phyloP scores from a whole-genome alignment of 1,140 invertebrate species.

The Trichonephila clavata region DNA sequence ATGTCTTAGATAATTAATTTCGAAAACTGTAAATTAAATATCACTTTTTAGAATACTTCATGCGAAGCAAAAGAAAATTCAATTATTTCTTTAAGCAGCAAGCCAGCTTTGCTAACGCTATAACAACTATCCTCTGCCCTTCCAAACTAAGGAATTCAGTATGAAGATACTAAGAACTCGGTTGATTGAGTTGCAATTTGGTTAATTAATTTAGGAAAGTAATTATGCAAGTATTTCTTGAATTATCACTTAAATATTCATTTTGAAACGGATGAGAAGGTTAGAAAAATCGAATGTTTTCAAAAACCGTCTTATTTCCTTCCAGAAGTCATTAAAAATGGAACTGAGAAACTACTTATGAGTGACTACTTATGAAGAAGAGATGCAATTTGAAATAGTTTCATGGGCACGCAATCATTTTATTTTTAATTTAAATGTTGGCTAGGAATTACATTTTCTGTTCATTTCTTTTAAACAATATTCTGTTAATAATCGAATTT shows the following conservation, averaged over 20 bases:
- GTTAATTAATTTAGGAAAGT: constrained; percentile 65
- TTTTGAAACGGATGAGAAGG: neutral
- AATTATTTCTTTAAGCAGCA: neutral
- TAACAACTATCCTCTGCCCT: neutral
- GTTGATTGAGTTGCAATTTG: constrained; percentile 39
- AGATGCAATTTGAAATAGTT: neutral
- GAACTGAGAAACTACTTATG: neutral
- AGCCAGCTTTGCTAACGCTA: neutral
- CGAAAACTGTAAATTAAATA: neutral
- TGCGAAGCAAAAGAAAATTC: neutral
- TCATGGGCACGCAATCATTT: neutral
- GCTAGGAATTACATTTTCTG: neutral
- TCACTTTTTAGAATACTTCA: neutral
- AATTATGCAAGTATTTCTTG: constrained; percentile 31
- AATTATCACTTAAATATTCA: neutral
- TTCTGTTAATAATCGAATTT: too few species aligned
- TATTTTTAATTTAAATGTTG: neutral
- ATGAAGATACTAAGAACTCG: neutral
- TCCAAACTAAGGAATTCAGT: constrained; percentile 22
- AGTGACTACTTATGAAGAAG: neutral
- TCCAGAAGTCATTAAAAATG: constrained; percentile 12
- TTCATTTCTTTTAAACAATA: too few species aligned
- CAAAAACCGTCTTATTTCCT: neutral
- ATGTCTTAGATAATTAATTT: constrained; percentile 21
- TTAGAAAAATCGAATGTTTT: neutral